A percentile compares a stretch with the other conserved stretches of the same genome.
These are phyloP conservation scores for Eudyptes chrysolophus DNA, from an alignment of 2,113 vertebrate genomes.

Conservation along the genomic window DNA sequence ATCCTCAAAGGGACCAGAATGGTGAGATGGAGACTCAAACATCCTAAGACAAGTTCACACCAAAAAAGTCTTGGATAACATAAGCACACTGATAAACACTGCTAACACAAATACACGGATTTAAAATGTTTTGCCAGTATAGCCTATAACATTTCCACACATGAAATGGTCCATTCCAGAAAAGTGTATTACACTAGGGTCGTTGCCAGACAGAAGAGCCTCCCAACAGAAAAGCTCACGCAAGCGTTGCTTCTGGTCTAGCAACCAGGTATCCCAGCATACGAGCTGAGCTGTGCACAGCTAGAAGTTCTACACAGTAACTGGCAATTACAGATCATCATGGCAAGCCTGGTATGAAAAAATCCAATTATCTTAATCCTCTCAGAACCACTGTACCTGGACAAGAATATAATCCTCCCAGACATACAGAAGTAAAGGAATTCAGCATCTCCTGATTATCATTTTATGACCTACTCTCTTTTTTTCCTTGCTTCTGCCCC, in stretches of 20 bases:
- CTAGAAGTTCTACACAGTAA: background rate
- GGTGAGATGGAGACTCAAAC: background rate
- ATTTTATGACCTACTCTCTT: background rate
- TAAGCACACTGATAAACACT: no score
- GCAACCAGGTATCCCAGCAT: background rate
- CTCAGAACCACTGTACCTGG: background rate
- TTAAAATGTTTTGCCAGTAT: background rate
- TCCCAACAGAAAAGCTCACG: background rate
- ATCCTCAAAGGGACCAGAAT: background rate
- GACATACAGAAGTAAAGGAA: background rate
- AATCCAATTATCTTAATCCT: background rate
- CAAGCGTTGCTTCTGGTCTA: background rate
- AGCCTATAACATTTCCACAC: rapidly evolving
- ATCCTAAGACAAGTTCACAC: background rate
- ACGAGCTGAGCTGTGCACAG: background rate
- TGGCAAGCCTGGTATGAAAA: background rate
- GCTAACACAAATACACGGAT: rapidly evolving
- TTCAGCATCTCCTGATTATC: background rate
- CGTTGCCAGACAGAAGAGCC: background rate
- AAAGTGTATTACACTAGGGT: background rate
- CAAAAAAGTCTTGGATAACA: no score
- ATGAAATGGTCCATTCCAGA: rapidly evolving
- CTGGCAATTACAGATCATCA: background rate
- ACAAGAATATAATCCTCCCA: background rate
- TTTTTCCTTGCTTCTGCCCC: background rate